These are phyloP conservation scores for Engraulis encrasicolus DNA, from an alignment of 2,113 vertebrate genomes.

Conservation along the genomic window DNA sequence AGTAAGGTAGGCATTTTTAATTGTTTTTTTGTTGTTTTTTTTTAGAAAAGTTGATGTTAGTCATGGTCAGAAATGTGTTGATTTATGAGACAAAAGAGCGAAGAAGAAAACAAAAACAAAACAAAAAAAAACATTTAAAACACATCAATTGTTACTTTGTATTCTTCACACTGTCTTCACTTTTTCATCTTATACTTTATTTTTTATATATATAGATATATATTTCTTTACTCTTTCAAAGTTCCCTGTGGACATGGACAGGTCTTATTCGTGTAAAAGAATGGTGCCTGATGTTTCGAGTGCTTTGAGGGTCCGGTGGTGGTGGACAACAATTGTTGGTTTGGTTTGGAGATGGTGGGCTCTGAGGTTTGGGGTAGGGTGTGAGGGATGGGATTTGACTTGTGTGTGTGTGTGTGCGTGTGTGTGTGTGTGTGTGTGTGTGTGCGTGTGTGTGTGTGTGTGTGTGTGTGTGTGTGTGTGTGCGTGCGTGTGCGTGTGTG, in stretches of 20 bases:
- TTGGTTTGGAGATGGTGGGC: constrained; percentile 60
- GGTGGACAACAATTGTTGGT: neutral
- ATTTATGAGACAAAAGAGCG: constrained; percentile 72
- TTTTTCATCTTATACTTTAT: constrained; percentile 63
- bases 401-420: constrained; percentile 52
- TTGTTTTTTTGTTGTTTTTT: too few species aligned
- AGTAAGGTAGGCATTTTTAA: constrained; percentile 29
- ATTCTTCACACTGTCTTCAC: constrained; percentile 68
- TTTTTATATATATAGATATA: constrained; percentile 80
- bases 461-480: constrained; percentile 52
- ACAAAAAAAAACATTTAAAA: constrained; percentile 60
- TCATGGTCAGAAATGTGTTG: constrained; percentile 70
- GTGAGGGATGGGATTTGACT: neutral
- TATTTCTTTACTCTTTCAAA: constrained; percentile 83
- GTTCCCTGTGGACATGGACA: constrained; percentile 72
- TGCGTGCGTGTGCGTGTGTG: constrained; percentile 47
- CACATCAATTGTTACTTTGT: constrained; percentile 73
- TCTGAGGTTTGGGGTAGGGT: constrained; percentile 35
- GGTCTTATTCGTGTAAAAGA: constrained; percentile 66
- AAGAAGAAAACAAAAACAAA: too few species aligned
- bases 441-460: too few species aligned
- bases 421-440: constrained; percentile 50
- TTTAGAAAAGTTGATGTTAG: constrained; percentile 46
- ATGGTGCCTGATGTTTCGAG: constrained; percentile 18
- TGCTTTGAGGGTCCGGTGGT: constrained; percentile 42